Percentiles rank a stretch among this genome's conserved stretches.
These are phyloP conservation scores for Antechinus stuartii DNA, from an alignment of 2,113 vertebrate genomes.

Conservation along the genomic window DNA sequence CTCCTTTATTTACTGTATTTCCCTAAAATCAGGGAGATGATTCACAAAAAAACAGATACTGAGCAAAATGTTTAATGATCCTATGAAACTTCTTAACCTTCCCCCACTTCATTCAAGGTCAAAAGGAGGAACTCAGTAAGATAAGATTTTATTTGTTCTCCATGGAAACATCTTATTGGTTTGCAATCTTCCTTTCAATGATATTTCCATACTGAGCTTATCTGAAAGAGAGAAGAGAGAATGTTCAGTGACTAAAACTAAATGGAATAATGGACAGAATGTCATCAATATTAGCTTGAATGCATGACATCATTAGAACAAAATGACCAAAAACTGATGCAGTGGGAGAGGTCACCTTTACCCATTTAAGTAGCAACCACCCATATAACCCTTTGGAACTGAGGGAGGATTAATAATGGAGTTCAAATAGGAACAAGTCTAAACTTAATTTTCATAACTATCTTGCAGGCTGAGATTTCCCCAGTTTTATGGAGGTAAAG, in stretches of 20 bases:
- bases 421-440: slow-evolving; percentile 19
- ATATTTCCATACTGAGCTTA: neutral
- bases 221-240: neutral
- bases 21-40: neutral
- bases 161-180: neutral
- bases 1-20: neutral
- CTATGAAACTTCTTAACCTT: neutral
- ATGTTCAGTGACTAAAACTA: neutral
- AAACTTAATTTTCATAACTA: slow-evolving; percentile 21
- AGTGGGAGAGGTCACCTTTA: neutral
- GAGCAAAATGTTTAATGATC: neutral
- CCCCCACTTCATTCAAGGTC: neutral
- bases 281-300: neutral
- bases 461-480: neutral
- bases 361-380: neutral
- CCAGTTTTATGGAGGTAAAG: slow-evolving; percentile 23
- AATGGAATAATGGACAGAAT: neutral
- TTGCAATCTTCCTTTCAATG: neutral
- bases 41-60: neutral
- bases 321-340: neutral
- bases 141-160: neutral
- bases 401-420: neutral
- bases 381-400: neutral
- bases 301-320: slow-evolving; percentile 34
- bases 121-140: neutral